Evolutionary conservation across 2,797 vertebrate species (phyloP), one percentile per base, ranked within the genome.

Genomic region (Masticophis lateralis): DNA sequence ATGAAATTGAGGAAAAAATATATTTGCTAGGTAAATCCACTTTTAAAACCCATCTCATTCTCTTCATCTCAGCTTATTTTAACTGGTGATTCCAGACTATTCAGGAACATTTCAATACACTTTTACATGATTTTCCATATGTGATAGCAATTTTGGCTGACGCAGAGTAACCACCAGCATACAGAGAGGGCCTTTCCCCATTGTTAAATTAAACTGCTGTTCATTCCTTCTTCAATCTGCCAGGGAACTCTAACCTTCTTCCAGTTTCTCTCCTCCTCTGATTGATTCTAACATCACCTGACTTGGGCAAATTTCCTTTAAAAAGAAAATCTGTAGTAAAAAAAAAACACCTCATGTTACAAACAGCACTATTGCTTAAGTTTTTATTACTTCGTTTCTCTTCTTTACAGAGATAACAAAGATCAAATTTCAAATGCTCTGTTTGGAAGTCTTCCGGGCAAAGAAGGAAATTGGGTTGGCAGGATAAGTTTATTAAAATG

Each of bases 31-130:
- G 86, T 86, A 90, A 94, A 94, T 91, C 86, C 61, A 57, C 63
- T 90, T 94, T 92, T 92, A 53, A 93, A 89, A 60, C 92, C 47
- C 90, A 83, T 47, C 89, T 86, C 91, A 88, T 92, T 88, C 90
- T 94, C 88, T 92, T 90, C 90, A 83, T 43, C 61, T 59, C 25
- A 89, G 59, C 91, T 92, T 91, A 83, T 91, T 83, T 88, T 91
- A 92, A 92, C 87, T 55, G 57, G 91, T 25, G 79, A 91, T 92
- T 91, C 88, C 86, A 60, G 32, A 83, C 56, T 25, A 9, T 61
- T 88, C 22, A 79, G 55, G 27, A 20, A 66, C 55, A 11, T 79
- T 63, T 32, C 5, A 32, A 51, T 51, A 53, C 20, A 53, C 27
- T 87, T 57, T 87, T 66, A n/a, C 27, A 53, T 53, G 27, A 59